Percentiles rank a stretch among this genome's conserved stretches.
phyloP scores from a whole-genome alignment of 2,797 vertebrate genomes.

The Bryconaethiops microstoma region DNA sequence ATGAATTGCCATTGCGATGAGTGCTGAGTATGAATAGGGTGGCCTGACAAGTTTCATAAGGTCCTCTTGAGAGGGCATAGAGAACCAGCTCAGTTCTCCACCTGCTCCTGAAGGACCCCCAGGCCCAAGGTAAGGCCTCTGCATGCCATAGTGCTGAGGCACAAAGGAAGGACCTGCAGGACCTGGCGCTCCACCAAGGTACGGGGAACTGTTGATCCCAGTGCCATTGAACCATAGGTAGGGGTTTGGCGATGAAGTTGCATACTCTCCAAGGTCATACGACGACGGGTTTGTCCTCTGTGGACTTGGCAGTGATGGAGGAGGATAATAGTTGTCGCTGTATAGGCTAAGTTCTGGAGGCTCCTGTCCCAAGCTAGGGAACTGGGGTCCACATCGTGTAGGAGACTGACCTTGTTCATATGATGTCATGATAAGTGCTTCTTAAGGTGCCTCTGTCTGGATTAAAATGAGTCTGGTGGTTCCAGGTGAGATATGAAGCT shows the following conservation, averaged over 20 bases:
- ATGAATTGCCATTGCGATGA: constrained; percentile 99
- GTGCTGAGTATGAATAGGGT: constrained; percentile 96
- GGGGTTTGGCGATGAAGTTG: constrained; percentile 84
- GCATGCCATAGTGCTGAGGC: constrained; percentile 88
- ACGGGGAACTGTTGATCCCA: constrained; percentile 75
- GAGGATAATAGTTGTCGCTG: constrained; percentile 94
- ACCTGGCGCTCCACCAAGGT: constrained; percentile 73
- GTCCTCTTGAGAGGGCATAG: constrained; percentile 93
- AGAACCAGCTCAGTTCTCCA: constrained; percentile 91
- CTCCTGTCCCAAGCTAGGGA: constrained; percentile 94
- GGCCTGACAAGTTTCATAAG: constrained; percentile 94
- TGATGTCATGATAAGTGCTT: constrained; percentile 83
- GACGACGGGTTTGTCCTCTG: constrained; percentile 85
- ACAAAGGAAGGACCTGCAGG: constrained; percentile 85
- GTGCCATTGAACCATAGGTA: constrained; percentile 87
- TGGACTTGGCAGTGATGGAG: constrained; percentile 90
- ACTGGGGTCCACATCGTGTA: constrained; percentile 92
- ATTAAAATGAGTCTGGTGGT: constrained; percentile 20
- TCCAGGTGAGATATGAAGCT: constrained; percentile 36
- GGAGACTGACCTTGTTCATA: constrained; percentile 91
- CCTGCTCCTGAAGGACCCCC: constrained; percentile 80
- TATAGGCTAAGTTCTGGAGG: constrained; percentile 95
- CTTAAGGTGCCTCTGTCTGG: constrained; percentile 19
- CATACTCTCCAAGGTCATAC: constrained; percentile 89
- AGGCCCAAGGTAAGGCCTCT: constrained; percentile 86